Evolutionary conservation across 2,888 invertebrate species (phyloP).

Genomic region (Tholera decimalis): DNA sequence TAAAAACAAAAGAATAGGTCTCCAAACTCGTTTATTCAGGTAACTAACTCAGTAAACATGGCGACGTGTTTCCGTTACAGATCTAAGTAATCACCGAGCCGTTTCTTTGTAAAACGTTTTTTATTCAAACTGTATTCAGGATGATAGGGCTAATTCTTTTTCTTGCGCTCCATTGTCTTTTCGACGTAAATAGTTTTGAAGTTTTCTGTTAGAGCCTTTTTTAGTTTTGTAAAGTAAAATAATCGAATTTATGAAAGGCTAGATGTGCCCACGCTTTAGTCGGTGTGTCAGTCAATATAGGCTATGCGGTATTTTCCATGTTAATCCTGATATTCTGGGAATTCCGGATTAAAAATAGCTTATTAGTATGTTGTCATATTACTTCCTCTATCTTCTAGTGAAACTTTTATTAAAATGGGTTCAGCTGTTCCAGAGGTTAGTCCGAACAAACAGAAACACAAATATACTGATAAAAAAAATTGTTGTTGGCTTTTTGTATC

Average conservation of each 20-base stretch:
- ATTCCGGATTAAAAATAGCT: too few relatives aligned
- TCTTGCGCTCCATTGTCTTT: slow-evolving; percentile 26
- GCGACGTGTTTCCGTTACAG: slow-evolving; percentile 43
- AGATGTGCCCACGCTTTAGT: too few relatives aligned
- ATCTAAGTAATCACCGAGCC: slow-evolving; percentile 40
- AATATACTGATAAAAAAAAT: too few relatives aligned
- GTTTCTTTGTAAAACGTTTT: slow-evolving; percentile 33
- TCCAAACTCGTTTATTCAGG: slow-evolving; percentile 33
- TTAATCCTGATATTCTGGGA: too few relatives aligned
- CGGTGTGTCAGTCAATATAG: too few relatives aligned
- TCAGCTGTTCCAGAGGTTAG: too few relatives aligned
- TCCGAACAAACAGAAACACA: too few relatives aligned
- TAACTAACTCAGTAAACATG: slow-evolving; percentile 42
- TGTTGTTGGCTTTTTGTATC: too few relatives aligned
- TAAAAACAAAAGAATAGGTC: slow-evolving; percentile 18
- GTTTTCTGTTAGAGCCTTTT: background rate
- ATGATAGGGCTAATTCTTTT: slow-evolving; percentile 30
- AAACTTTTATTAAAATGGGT: too few relatives aligned
- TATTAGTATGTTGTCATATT: too few relatives aligned
- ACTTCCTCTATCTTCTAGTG: too few relatives aligned
- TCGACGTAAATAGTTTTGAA: slow-evolving; percentile 7
- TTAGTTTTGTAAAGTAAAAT: background rate
- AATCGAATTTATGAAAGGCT: background rate
- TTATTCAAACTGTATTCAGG: slow-evolving; percentile 29
- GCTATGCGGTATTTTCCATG: too few relatives aligned